These are phyloP conservation scores for Piscicola geometra DNA, from an alignment of 2,888 invertebrate species.

Conservation along the genomic window DNA sequence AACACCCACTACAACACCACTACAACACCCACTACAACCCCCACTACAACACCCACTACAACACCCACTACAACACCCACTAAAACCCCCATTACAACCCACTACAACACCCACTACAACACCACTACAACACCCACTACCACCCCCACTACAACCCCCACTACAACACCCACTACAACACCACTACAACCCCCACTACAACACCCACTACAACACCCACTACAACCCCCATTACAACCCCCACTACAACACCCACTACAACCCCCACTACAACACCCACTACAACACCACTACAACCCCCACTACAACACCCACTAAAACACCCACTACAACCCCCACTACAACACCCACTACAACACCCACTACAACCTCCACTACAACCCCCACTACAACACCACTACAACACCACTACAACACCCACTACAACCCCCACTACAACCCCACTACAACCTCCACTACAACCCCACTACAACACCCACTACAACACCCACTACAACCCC, in stretches of 20 bases:
- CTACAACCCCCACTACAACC: not conserved
- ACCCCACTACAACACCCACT: not conserved
- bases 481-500: not conserved
- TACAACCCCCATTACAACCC: not conserved
- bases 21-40: slow-evolving; percentile 95
- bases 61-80: not conserved
- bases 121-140: too few species aligned
- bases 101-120: not conserved
- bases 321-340: slow-evolving; percentile 66
- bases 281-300: slow-evolving; percentile 64
- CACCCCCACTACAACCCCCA: not conserved
- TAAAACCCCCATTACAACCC: not conserved
- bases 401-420: not conserved
- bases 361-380: not conserved
- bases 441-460: not conserved
- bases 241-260: not conserved
- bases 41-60: slow-evolving; percentile 96
- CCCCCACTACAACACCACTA: not conserved
- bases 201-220: not conserved
- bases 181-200: not conserved
- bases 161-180: not conserved
- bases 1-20: slow-evolving; percentile 45
- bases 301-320: slow-evolving; percentile 96
- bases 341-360: not conserved
- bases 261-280: not conserved